Evolutionary conservation across 2,888 invertebrate genomes (phyloP), one percentile per base, ranked within the genome.

Genomic region (Thereva nobilitata): DNA sequence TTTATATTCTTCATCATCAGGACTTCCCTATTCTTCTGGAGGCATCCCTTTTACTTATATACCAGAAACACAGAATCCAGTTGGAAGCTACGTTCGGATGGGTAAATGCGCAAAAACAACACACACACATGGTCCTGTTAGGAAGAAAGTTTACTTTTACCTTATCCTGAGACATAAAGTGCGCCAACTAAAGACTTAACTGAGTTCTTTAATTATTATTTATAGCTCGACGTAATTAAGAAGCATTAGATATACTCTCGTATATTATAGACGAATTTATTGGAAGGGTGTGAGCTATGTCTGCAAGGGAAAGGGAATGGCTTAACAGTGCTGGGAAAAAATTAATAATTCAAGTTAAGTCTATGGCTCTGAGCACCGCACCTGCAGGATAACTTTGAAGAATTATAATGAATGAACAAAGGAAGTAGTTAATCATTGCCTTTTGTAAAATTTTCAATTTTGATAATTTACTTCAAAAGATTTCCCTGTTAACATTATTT

Each of bases 181-280:
- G 69, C 65, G 63, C 67, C 64, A 65, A 67, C 65, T 67, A 65
- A 65, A 69, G 72, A 70, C 72, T 72, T 72, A 72, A 72, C 70
- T 69, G 72, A 71, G 72, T 72, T 71, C 70, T 70, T 72, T 72
- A 72, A 72, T 72, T 72, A 72, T 72, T 72, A 72, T 72, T 72
- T 72, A 72, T 72, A 70, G 72, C 72, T 59, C 54, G 64, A 69
- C 67, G 67, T 70, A 71, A 72, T 72, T 72, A 72, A 71, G 71
- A 68, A 66, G 70, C 65, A 71, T 70, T 68, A 61, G 38, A 52
- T 52, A 35, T 37, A 52, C 44, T 52, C 42, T 52, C 37, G 38
- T 37, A 54, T 38, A 41, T 35, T 53, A 37, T 35, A 7, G 64
- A 44, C 44, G 52, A 42, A 53, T 64, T 44, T 34, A 44, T 37